Evolutionary conservation across 2,888 invertebrate species (phyloP).

Genomic region (Myopa testacea): DNA sequence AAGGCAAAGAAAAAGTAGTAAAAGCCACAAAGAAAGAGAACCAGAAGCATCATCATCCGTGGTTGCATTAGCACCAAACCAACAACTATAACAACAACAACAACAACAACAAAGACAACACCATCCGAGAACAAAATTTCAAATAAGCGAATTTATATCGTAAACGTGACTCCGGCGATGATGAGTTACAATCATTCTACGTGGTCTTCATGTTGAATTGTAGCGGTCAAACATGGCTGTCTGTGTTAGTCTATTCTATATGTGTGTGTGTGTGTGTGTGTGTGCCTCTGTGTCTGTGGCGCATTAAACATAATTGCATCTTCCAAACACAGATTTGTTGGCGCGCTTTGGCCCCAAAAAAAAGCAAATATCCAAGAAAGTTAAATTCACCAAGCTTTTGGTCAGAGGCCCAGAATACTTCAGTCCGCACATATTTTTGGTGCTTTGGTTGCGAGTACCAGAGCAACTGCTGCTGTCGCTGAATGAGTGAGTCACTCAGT

Average conservation of each 20-base stretch:
- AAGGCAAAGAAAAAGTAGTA: neutral
- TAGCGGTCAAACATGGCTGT: neutral
- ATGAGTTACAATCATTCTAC: conserved; percentile 36
- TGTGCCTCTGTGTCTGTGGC: conserved; percentile 8
- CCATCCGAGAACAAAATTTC: conserved; percentile 36
- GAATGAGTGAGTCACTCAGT: neutral
- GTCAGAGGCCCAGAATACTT: too few relatives aligned
- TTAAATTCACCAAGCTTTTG: neutral
- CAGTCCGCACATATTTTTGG: too few relatives aligned
- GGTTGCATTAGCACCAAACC: too few relatives aligned
- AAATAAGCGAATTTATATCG: conserved; percentile 45
- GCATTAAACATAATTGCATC: conserved; percentile 32
- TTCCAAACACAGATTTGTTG: conserved; percentile 2
- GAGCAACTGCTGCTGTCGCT: neutral
- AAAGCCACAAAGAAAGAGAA: conserved; percentile 23
- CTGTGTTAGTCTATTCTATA: conserved; percentile 2
- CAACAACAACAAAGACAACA: conserved; percentile 35
- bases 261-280: neutral
- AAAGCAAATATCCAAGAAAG: neutral
- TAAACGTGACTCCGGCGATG: conserved; percentile 51
- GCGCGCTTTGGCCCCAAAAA: neutral
- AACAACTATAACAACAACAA: conserved; percentile 23
- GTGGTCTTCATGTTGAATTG: conserved; percentile 17
- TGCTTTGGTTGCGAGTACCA: neutral
- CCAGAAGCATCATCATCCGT: too few relatives aligned